These are phyloP conservation scores for Galago senegalensis DNA, from an alignment of 2,797 vertebrate genomes.

Conservation along the genomic window DNA sequence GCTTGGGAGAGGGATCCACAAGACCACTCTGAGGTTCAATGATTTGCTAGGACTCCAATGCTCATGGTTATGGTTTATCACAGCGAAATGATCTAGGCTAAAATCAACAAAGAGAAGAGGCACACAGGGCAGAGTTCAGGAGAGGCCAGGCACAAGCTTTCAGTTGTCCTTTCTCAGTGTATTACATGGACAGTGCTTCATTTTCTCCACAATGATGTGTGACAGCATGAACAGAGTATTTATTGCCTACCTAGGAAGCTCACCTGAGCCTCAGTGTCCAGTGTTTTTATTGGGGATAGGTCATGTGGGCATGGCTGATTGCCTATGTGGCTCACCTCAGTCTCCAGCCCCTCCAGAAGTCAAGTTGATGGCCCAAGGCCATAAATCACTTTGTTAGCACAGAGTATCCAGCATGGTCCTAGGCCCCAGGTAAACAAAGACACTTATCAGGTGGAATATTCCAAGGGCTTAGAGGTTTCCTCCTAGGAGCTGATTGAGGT, in stretches of 20 bases:
- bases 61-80: not conserved
- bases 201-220: not conserved
- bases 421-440: not conserved
- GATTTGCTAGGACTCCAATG: not conserved
- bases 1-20: not conserved
- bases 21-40: not conserved
- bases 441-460: not conserved
- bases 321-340: no score
- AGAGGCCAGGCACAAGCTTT: not conserved
- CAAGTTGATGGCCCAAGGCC: no score
- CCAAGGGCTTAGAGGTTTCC: not conserved
- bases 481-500: not conserved
- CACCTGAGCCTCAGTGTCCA: not conserved
- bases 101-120: not conserved
- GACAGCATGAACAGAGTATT: not conserved
- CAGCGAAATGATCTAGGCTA: not conserved
- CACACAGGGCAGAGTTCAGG: not conserved
- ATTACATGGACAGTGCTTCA: not conserved
- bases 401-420: not conserved
- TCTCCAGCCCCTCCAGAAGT: not conserved
- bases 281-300: not conserved
- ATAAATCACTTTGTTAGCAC: not conserved
- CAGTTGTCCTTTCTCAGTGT: fast-evolving
- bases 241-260: not conserved
- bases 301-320: not conserved